Evolutionary conservation across 1,140 invertebrate genomes (phyloP).

Genomic region (Drosophila melanogaster): Release_6_plus_ISO1_MT NT_033777.3:29465501-29466000

Average conservation of each 20-base stretch:
- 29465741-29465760: constrained; percentile 32
- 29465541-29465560: constrained; percentile 60
- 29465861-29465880: constrained; percentile 70
- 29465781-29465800: constrained; percentile 83
- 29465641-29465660: constrained; percentile 25
- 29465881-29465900: constrained; percentile 72
- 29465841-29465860: constrained; percentile 68
- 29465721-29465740: constrained; percentile 36
- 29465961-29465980: constrained; percentile 50
- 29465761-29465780: constrained; percentile 79
- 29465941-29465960: too few relatives aligned
- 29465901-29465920: constrained; percentile 71
- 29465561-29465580: constrained; percentile 76
- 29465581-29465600: constrained; percentile 64
- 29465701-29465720: constrained; percentile 80
- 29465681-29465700: constrained; percentile 54
- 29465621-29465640: constrained; percentile 58
- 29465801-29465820: constrained; percentile 81
- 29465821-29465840: constrained; percentile 54
- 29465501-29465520: constrained; percentile 82
- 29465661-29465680: constrained; percentile 53
- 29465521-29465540: constrained; percentile 81
- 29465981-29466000: constrained; percentile 71
- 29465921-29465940: background rate
- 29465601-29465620: constrained; percentile 68